These are phyloP conservation scores for Chaenocephalus aceratus DNA, from an alignment of 2,113 vertebrate species.

Conservation along the genomic window DNA sequence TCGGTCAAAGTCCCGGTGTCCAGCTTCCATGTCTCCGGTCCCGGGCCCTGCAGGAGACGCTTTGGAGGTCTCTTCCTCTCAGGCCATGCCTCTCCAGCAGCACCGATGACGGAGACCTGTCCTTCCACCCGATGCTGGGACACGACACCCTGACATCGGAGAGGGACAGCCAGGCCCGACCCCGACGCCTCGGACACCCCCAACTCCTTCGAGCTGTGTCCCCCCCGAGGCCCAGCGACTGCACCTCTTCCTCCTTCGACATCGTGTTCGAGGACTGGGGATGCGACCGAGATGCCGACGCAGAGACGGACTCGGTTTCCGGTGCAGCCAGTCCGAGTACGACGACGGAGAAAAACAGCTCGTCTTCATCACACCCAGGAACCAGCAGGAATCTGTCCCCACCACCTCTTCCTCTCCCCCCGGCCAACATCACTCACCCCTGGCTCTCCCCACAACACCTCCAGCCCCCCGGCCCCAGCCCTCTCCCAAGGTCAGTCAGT, in stretches of 20 bases:
- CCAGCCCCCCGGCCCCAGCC: conserved; percentile 82
- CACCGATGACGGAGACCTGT: conserved; percentile 57
- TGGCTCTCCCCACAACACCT: conserved; percentile 82
- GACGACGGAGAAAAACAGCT: conserved; percentile 50
- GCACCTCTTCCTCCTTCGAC: conserved; percentile 93
- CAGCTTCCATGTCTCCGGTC: conserved; percentile 79
- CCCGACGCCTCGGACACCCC: conserved; percentile 83
- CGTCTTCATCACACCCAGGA: conserved; percentile 59
- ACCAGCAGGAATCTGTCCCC: conserved; percentile 24
- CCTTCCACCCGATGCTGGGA: conserved; percentile 78
- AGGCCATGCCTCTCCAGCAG: conserved; percentile 71
- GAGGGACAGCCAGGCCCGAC: conserved; percentile 83
- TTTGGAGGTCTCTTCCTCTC: conserved; percentile 29
- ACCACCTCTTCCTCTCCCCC: conserved; percentile 75
- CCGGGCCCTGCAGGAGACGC: conserved; percentile 46
- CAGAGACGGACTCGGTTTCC: conserved; percentile 65
- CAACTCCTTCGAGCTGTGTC: conserved; percentile 86
- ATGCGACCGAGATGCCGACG: conserved; percentile 85
- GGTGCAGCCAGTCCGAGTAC: conserved; percentile 18
- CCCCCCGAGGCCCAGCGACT: conserved; percentile 84
- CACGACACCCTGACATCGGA: conserved; percentile 88
- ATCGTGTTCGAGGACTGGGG: conserved; percentile 98
- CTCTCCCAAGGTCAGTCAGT: conserved; percentile 87
- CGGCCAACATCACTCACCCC: conserved; percentile 89
- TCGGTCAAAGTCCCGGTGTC: conserved; percentile 92